These are phyloP conservation scores for Apamea crenata DNA, from an alignment of 2,888 invertebrate species.

Conservation along the genomic window DNA sequence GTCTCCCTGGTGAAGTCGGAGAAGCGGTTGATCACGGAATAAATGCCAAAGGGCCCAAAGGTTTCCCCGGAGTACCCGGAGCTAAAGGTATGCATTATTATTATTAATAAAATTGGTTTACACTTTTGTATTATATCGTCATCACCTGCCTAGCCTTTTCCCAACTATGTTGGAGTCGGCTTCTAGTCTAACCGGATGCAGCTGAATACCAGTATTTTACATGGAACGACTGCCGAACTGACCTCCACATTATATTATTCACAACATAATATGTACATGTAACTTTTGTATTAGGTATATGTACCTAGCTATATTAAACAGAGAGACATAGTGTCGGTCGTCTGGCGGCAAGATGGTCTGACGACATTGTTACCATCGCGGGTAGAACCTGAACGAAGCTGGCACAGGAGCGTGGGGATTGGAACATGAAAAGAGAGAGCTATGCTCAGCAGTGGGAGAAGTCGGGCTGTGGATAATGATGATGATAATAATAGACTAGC, in stretches of 20 bases:
- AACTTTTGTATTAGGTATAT: no score
- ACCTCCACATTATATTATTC: background rate
- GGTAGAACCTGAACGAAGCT: no score
- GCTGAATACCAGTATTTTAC: background rate
- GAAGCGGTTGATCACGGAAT: slow-evolving; percentile 77
- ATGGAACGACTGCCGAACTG: background rate
- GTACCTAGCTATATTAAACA: no score
- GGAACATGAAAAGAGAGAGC: no score
- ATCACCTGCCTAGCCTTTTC: background rate
- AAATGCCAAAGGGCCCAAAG: slow-evolving; percentile 89
- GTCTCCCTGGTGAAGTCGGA: slow-evolving; percentile 80
- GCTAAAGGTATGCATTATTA: slow-evolving; percentile 73
- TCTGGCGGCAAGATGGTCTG: background rate
- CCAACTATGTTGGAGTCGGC: background rate
- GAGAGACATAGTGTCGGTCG: background rate
- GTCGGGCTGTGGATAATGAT: no score
- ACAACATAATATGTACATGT: background rate
- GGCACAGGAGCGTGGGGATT: no score
- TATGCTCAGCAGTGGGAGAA: no score
- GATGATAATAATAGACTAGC: background rate
- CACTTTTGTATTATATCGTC: background rate
- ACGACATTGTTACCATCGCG: no score
- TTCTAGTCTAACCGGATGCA: background rate
- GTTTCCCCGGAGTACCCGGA: slow-evolving; percentile 87
- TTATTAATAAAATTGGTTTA: slow-evolving; percentile 5